Evolutionary conservation across 2,888 invertebrate species (phyloP), one percentile per base, ranked within the genome.

Genomic region (Platycnemis pennipes): DNA sequence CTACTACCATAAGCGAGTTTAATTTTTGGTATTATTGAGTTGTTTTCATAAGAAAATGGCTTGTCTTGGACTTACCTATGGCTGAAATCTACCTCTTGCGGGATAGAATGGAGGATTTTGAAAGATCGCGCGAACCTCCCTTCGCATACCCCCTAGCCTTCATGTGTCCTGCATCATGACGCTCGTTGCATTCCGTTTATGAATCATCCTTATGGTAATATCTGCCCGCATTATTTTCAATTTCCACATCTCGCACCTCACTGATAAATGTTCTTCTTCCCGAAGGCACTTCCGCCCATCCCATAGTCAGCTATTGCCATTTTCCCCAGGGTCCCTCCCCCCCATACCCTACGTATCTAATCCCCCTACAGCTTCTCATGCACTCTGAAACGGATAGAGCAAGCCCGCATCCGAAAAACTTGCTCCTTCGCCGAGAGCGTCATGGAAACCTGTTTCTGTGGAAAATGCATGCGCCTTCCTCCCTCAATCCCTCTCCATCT

Each of bases 391-490:
- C 26, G 77, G 26, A 77, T 31, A 13, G n/a, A n/a, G 3, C 37
- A 37, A 37, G 77, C 77, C 31, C 89, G 89, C 26, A 89, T 56
- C 89, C 63, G 63, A 42, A 69, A n/a, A 91, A 44, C 91, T 91
- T 77, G 8, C 37, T 77, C 77, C 91, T 11, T 13, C 37, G 13
- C 53, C 56, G 91, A 42, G n/a, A 69, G 63, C 91, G 63, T 69
- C 91, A 69, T n/a, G 42, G 42, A 86, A 86, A 42, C n/a, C 45
- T 45, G 22, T n/a, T 87, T 2, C 45, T 37, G n/a, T 26, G 37
- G 77, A 8, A 37, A 37, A 77, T n/a, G n/a, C 37, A 26, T 16
- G 8, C 77, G 5, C 37, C 46, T 16, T 46, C 87, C 46, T 11
- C 77, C n/a, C 0, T n/a, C 13, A 2, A 77, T 26, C n/a, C n/a